phyloP scores from a whole-genome alignment of 2,113 vertebrate genomes.

The Willisornis vidua region DNA sequence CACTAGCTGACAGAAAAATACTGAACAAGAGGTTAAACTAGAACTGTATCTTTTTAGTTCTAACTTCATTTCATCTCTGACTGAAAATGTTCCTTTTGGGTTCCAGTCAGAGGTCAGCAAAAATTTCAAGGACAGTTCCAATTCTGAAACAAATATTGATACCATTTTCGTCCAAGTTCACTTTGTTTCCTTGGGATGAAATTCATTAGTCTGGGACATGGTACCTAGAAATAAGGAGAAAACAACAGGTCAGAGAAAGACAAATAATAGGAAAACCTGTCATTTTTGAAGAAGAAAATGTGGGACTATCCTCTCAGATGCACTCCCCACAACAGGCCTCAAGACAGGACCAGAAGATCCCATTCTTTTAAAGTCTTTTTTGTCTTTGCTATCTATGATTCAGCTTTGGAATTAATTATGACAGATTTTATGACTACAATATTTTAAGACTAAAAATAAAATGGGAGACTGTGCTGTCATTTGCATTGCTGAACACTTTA shows the following conservation, averaged over 20 bases:
- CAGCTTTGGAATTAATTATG: neutral
- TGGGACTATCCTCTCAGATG: neutral
- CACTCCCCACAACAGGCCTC: neutral
- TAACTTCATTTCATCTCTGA: neutral
- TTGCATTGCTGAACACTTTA: neutral
- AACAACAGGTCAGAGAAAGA: neutral
- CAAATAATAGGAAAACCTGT: neutral
- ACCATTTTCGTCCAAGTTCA: neutral
- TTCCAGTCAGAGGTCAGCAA: neutral
- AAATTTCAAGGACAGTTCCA: neutral
- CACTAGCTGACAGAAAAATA: neutral
- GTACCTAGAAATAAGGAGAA: neutral
- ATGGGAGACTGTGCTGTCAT: neutral
- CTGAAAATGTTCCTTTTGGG: neutral
- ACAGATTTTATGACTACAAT: conserved; percentile 1
- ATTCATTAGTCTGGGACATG: neutral
- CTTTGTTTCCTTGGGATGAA: neutral
- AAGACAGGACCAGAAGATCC: neutral
- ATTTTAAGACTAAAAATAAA: conserved; percentile 46
- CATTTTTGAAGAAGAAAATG: neutral
- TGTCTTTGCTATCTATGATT: neutral
- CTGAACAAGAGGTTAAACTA: neutral
- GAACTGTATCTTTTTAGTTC: neutral
- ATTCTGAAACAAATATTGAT: neutral
- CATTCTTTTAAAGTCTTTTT: neutral